Conservation (phyloP, 1,140 invertebrate genomes). For the Pogonognathellus flavescens region DNA sequence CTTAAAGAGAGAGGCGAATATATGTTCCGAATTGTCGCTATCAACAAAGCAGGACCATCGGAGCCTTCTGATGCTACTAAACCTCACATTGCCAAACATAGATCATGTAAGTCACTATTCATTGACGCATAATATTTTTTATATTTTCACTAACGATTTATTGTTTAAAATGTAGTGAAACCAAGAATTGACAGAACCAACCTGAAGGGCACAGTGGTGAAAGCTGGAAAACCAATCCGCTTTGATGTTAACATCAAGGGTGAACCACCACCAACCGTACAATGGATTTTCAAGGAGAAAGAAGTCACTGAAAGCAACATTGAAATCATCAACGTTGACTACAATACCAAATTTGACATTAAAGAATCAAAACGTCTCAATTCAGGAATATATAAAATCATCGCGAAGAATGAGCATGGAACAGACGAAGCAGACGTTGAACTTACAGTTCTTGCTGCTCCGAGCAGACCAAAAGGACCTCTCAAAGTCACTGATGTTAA, state of each 20-base stretch:
- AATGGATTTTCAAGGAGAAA: conserved; percentile 82
- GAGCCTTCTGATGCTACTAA: conserved; percentile 90
- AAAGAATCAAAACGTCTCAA: conserved; percentile 86
- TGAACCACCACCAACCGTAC: conserved; percentile 92
- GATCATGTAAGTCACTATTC: conserved; percentile 79
- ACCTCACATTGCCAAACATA: conserved; percentile 90
- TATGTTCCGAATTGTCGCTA: conserved; percentile 94
- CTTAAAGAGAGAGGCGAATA: conserved; percentile 93
- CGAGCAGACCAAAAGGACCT: conserved; percentile 89
- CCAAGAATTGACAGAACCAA: conserved; percentile 97
- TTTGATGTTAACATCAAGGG: conserved; percentile 94
- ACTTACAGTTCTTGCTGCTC: conserved; percentile 87
- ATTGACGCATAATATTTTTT: not conserved
- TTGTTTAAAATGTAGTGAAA: conserved; percentile 78
- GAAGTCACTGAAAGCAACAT: conserved; percentile 78
- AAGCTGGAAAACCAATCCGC: conserved; percentile 92
- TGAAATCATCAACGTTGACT: conserved; percentile 90
- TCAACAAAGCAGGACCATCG: conserved; percentile 96
- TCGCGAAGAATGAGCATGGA: conserved; percentile 92
- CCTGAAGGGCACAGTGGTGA: conserved; percentile 89
- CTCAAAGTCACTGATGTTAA: conserved; percentile 93
- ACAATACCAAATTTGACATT: conserved; percentile 93
- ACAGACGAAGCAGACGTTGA: conserved; percentile 94
- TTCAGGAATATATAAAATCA: conserved; percentile 91
- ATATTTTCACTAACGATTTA: not conserved